Conservation (phyloP, 1,140 invertebrate genomes). For the Globodera ellingtonae region DNA sequence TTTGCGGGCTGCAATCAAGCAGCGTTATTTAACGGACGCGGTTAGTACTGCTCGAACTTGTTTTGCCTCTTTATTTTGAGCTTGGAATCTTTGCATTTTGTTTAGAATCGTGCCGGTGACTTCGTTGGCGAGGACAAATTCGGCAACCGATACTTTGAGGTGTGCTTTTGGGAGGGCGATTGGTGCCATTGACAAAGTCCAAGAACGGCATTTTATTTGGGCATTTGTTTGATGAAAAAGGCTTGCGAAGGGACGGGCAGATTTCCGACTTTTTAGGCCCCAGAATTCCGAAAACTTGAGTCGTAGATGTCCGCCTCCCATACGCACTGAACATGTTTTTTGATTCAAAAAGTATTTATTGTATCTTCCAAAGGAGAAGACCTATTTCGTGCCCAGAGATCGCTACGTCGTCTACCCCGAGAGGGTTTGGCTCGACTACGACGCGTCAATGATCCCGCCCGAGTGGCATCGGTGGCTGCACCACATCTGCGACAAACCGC, state of each 20-base stretch:
- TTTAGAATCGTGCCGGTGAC: conserved; percentile 40
- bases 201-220: neutral
- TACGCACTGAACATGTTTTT: neutral
- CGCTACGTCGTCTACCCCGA: conserved; percentile 88
- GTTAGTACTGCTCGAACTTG: neutral
- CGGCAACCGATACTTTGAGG: conserved; percentile 93
- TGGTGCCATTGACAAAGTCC: no score
- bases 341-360: neutral
- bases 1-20: conserved; percentile 47
- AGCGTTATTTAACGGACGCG: conserved; percentile 50
- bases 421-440: conserved; percentile 80
- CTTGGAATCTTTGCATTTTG: conserved; percentile 37
- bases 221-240: neutral
- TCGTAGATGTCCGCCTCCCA: no score
- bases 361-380: conserved; percentile 49
- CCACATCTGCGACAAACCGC: conserved; percentile 60
- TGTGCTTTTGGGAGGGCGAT: neutral
- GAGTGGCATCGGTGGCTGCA: conserved; percentile 77
- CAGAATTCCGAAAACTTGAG: neutral
- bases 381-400: conserved; percentile 72
- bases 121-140: conserved; percentile 87
- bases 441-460: conserved; percentile 86
- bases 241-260: neutral
- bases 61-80: neutral
- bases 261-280: neutral